Evolutionary conservation across 2,888 invertebrate genomes (phyloP).

Genomic region (Cryptus viduatorius): DNA sequence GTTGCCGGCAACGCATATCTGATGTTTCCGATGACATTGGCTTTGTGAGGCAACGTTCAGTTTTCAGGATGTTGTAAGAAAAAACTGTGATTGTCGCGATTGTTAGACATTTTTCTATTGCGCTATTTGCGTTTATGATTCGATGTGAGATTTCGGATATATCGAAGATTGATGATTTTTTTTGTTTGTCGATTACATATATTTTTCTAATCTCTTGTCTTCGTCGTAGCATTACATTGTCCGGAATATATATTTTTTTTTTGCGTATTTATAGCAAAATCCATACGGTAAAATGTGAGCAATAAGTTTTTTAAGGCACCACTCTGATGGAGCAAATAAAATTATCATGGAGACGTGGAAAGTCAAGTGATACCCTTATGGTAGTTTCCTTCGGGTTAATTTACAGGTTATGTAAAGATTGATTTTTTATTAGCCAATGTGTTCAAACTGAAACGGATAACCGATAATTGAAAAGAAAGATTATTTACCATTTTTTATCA

Average conservation of each 20-base stretch:
- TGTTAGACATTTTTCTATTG: too few relatives aligned
- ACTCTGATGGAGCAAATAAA: too few relatives aligned
- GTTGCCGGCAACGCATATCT: background rate
- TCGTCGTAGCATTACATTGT: background rate
- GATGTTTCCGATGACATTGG: background rate
- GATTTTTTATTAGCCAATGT: too few relatives aligned
- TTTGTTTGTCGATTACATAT: background rate
- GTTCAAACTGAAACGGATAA: too few relatives aligned
- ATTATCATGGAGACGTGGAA: too few relatives aligned
- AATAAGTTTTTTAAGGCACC: background rate
- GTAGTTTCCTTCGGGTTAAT: too few relatives aligned
- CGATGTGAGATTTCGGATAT: background rate
- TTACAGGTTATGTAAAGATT: too few relatives aligned
- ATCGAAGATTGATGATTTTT: background rate
- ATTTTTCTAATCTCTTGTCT: background rate
- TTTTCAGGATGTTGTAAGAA: background rate
- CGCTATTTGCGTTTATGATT: background rate
- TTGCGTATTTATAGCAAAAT: background rate
- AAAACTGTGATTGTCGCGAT: background rate
- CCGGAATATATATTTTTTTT: too few relatives aligned
- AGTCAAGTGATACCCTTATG: too few relatives aligned
- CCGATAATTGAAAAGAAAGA: too few relatives aligned
- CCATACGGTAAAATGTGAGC: background rate
- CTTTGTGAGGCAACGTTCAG: conserved; percentile 1
- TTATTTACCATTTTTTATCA: too few relatives aligned